Evolutionary conservation across 92 coral and sea anemone genomes (phyloP).

Genomic region (Micromussa lordhowensis): DNA sequence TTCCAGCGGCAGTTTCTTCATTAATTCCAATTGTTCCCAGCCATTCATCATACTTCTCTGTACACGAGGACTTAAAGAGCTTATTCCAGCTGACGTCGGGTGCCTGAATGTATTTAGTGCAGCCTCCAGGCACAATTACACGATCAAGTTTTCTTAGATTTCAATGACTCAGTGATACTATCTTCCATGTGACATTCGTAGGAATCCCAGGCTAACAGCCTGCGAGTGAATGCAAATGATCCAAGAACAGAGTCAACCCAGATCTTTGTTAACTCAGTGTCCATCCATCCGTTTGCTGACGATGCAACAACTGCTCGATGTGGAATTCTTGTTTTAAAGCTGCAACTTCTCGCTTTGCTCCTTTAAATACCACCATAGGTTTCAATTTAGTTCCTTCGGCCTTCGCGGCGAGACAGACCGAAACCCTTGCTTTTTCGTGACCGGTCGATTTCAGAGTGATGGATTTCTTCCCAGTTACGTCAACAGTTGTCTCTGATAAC

Average conservation of each 20-base stretch:
- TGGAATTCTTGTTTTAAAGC: constrained; percentile 74
- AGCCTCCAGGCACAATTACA: constrained; percentile 71
- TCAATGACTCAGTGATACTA: constrained; percentile 45
- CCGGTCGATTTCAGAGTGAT: constrained; percentile 66
- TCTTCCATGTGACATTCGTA: constrained; percentile 68
- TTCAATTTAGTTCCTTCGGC: constrained; percentile 73
- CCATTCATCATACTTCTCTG: no score
- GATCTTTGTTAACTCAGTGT: constrained; percentile 65
- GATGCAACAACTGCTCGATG: constrained; percentile 76
- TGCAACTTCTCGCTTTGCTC: constrained; percentile 76
- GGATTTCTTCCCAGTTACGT: constrained; percentile 58
- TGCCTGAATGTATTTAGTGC: no score
- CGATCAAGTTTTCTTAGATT: constrained; percentile 66
- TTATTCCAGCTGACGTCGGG: constrained; percentile 63
- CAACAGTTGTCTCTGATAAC: constrained; percentile 67
- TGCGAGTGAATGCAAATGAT: constrained; percentile 64
- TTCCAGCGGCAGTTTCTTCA: constrained; percentile 49
- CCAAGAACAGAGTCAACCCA: constrained; percentile 72
- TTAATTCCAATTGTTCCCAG: no score
- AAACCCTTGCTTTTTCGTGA: constrained; percentile 74
- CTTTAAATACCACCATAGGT: constrained; percentile 82
- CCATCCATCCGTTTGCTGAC: constrained; percentile 67
- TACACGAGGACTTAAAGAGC: no score
- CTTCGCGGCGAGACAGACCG: constrained; percentile 71
- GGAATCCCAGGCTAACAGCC: constrained; percentile 73